Evolutionary conservation across 2,797 vertebrate genomes (phyloP), one percentile per base, ranked within the genome.

Genomic region (Phalloptychus januarius): DNA sequence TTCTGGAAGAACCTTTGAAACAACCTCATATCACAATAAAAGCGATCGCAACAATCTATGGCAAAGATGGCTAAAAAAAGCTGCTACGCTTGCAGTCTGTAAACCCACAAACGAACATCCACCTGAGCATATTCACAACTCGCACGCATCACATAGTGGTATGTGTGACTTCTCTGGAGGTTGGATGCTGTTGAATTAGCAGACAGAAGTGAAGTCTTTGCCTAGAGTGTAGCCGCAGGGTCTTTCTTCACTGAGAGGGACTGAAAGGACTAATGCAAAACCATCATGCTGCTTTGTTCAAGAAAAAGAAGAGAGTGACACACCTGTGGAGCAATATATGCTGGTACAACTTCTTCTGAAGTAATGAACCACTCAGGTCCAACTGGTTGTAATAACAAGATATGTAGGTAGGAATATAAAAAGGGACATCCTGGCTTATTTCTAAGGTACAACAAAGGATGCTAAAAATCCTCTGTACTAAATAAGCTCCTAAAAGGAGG

Each of bases 161-260:
- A 1, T 52, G 56, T n/a, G 56, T 76, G 69, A 75, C 63, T 79
- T 77, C 11, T 50, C 42, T 18, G 2, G 36, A 80, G 75, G 71
- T 0, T 75, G 79, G 40, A 69, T 74, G 73, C 74, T 72, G 81
- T 74, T 76, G 78, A 1, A n/a, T 45, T 50, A 72, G 73, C 73
- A 71, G 74, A 84, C 61, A 72, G 81, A 56, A 67, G 72, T 61
- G 72, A 79, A 85, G 72, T 74, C 75, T 85, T 86, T 50, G 85
- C 86, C 86, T 88, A 76, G 56, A 84, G 87, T 76, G 48, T 78
- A 61, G 89, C 89, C 87, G 80, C 76, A 44, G 86, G 89, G 73
- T 83, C 67, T 76, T 48, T 44, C 80, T 65, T 77, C 6, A 48
- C 81, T 76, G 83, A 83, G 82, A 81, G 83, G 76, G 76, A 72